Evolutionary conservation across 2,888 invertebrate species (phyloP).

Genomic region (Melikaiella ostensackeni): DNA sequence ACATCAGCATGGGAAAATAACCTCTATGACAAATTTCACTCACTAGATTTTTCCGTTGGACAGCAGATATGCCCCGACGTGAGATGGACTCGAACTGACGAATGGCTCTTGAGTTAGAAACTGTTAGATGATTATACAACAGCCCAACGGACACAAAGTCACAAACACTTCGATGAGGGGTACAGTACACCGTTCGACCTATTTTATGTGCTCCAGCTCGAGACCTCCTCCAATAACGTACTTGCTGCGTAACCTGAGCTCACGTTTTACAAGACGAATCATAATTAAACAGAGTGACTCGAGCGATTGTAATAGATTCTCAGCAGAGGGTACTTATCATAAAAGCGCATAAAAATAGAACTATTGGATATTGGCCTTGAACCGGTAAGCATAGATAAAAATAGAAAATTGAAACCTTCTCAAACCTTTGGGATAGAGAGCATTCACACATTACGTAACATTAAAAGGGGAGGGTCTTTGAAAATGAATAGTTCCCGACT

Average conservation of each 20-base stretch:
- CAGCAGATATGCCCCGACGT: background rate
- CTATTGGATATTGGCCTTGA: too few relatives aligned
- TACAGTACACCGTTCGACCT: conserved; percentile 19
- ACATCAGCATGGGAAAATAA: too few relatives aligned
- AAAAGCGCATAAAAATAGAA: too few relatives aligned
- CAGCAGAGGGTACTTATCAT: too few relatives aligned
- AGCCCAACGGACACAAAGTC: background rate
- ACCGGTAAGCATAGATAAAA: too few relatives aligned
- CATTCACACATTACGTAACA: too few relatives aligned
- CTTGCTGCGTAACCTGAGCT: background rate
- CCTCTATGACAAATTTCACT: too few relatives aligned
- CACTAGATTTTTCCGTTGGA: too few relatives aligned
- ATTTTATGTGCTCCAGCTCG: conserved; percentile 30
- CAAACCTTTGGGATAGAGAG: too few relatives aligned
- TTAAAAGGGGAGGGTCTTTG: too few relatives aligned
- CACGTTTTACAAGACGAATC: conserved; percentile 15
- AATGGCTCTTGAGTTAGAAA: conserved; percentile 8
- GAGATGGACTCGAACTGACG: conserved; percentile 1
- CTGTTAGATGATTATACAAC: conserved; percentile 19
- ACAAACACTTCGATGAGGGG: conserved; percentile 25
- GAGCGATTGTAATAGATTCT: background rate
- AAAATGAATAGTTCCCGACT: too few relatives aligned
- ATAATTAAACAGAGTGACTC: conserved; percentile 7
- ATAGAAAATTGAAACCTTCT: too few relatives aligned
- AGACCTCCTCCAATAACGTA: conserved; percentile 21